Evolutionary conservation across 2,888 invertebrate species (phyloP).

Genomic region (Drosophila meridiana): DNA sequence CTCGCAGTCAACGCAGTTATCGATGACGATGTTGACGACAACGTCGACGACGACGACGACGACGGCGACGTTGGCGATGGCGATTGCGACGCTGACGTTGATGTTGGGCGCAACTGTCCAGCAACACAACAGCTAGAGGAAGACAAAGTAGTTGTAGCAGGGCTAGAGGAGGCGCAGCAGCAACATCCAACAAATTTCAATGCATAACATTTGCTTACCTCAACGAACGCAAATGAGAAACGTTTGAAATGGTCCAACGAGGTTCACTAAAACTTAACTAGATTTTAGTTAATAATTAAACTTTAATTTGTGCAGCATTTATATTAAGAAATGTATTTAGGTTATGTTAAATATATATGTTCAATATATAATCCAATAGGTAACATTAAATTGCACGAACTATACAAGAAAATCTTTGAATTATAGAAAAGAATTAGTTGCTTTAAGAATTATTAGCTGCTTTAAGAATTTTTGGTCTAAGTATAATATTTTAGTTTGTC

Average conservation of each 20-base stretch:
- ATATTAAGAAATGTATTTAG: not conserved
- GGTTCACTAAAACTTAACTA: not conserved
- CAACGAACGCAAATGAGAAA: constrained; percentile 76
- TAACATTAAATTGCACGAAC: not conserved
- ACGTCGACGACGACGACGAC: constrained; percentile 62
- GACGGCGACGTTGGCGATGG: constrained; percentile 36
- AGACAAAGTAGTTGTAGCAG: not conserved
- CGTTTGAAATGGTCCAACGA: not conserved
- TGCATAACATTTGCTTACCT: constrained; percentile 80
- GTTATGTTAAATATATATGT: not conserved
- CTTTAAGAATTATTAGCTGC: too few species aligned
- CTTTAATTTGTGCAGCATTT: not conserved
- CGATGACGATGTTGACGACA: constrained; percentile 66
- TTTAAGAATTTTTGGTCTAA: too few species aligned
- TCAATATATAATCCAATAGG: not conserved
- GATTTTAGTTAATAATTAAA: not conserved
- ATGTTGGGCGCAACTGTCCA: constrained; percentile 19
- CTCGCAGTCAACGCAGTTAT: constrained; percentile 52
- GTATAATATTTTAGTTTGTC: too few species aligned
- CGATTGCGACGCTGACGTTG: constrained; percentile 21
- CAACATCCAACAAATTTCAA: constrained; percentile 46
- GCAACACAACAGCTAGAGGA: constrained; percentile 28
- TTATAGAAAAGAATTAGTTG: not conserved
- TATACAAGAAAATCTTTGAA: not conserved
- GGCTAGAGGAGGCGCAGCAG: not conserved